Conservation (phyloP, 2,888 invertebrate species). For the Lingula anatina region DNA sequence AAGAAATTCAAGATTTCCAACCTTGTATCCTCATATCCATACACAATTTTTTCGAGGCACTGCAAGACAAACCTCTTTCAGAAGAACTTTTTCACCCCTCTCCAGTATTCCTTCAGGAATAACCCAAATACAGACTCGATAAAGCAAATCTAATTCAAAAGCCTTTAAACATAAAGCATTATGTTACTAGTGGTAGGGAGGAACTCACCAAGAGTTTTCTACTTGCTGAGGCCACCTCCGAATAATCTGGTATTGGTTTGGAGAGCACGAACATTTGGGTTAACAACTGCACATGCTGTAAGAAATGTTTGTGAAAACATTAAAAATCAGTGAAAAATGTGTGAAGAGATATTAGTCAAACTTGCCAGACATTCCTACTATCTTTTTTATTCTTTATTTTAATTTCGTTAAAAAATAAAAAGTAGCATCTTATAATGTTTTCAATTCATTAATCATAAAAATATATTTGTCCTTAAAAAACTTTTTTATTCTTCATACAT, state of each 20-base stretch:
- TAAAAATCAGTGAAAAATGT: background rate
- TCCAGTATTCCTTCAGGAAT: too few relatives aligned
- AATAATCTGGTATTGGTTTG: conserved; percentile 13
- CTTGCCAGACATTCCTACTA: background rate
- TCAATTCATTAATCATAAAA: background rate
- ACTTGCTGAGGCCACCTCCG: conserved; percentile 8
- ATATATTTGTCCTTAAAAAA: background rate
- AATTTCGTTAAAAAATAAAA: too few relatives aligned
- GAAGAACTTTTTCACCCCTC: too few relatives aligned
- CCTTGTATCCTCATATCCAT: too few relatives aligned
- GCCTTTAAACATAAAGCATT: too few relatives aligned
- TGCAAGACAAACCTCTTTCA: too few relatives aligned
- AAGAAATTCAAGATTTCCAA: background rate
- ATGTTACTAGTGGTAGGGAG: too few relatives aligned
- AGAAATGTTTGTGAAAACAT: conserved; percentile 1
- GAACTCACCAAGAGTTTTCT: background rate
- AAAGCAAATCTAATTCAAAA: too few relatives aligned
- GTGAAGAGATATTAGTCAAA: background rate
- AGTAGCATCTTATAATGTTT: too few relatives aligned
- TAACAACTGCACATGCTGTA: conserved; percentile 78
- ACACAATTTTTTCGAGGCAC: too few relatives aligned
- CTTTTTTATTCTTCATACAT: background rate
- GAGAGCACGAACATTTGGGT: conserved; percentile 57
- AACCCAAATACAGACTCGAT: too few relatives aligned
- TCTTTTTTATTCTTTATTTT: too few relatives aligned